Evolutionary conservation across 2,888 invertebrate species (phyloP).

Genomic region (Tachina fera): DNA sequence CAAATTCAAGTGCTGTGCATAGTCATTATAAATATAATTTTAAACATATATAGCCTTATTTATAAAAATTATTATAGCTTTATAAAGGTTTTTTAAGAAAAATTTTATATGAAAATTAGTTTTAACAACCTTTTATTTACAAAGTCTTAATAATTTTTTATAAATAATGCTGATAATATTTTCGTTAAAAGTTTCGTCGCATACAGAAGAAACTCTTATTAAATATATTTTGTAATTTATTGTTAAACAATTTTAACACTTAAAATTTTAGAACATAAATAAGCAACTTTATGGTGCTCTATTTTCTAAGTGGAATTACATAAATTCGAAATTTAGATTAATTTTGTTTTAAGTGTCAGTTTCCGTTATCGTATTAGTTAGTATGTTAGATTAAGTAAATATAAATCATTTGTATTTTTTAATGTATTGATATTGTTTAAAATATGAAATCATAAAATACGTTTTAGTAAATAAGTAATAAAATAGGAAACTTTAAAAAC

Average conservation of each 20-base stretch:
- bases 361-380: constrained; percentile 26
- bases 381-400: constrained; percentile 37
- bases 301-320: constrained; percentile 11
- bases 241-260: neutral
- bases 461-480: constrained; percentile 39
- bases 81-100: no score
- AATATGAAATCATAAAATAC: constrained; percentile 9
- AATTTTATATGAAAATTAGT: no score
- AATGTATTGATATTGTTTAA: constrained; percentile 12
- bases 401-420: constrained; percentile 15
- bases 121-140: no score
- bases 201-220: neutral
- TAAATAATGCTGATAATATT: no score
- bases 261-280: constrained; percentile 9
- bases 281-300: constrained; percentile 28
- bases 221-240: neutral
- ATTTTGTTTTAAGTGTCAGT: constrained; percentile 25
- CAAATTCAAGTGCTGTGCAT: constrained; percentile 61
- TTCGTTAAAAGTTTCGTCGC: neutral
- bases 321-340: constrained; percentile 8
- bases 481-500: constrained; percentile 1
- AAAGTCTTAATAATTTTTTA: no score
- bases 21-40: constrained; percentile 16
- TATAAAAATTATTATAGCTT: no score
- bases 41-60: no score